Base-by-base conservation (phyloP, 64 coral and sea anemone genomes). In the Dendronephthya gigantea region DNA sequence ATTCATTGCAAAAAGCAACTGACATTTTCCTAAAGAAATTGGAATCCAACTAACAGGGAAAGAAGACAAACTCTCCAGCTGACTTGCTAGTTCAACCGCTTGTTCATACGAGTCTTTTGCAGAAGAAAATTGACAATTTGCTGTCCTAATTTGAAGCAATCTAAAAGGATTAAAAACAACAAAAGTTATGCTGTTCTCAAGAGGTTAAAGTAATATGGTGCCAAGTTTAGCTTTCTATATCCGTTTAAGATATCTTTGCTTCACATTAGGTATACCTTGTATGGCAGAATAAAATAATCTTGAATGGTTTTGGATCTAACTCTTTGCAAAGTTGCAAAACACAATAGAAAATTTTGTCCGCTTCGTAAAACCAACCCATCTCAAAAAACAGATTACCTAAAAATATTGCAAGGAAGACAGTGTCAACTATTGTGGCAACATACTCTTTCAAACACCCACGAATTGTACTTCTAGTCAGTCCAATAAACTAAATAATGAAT, bases 311-410 rank as follows among this genome's bases (percentile, higher is more conserved):
- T 43, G 88, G 39, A 55, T 84, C 89, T 87, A 90, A 84, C 23
- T 79, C 90, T 62, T 90, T 85, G 33, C 92, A 98, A 62, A 98
- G 76, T 87, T 72, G 86, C 4, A 90, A 32, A 88, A 86, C 84
- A 27, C 85, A 82, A 30, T 13, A 16, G 34, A 91, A 83, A 32
- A 93, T 52, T 37, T 86, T 84, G 68, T 98, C 92, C 38, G 92
- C 92, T 85, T 90, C 92, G 49, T 89, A 58, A 87, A 93, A 89
- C 95, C 95, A 98, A 50, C 95, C 95, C 51, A 89, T 93, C 35
- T 98, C 95, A 56, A 82, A 79, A 22, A 98, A 82, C 79, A 98
- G 93, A 69, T 92, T 86, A 62, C 95, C 95, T 98, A 33, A 83
- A 88, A 47, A 32, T 48, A 9, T 25, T 85, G 32, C 14, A 49